These are phyloP conservation scores for Turnix velox DNA, from an alignment of 2,113 vertebrate species.

Conservation along the genomic window DNA sequence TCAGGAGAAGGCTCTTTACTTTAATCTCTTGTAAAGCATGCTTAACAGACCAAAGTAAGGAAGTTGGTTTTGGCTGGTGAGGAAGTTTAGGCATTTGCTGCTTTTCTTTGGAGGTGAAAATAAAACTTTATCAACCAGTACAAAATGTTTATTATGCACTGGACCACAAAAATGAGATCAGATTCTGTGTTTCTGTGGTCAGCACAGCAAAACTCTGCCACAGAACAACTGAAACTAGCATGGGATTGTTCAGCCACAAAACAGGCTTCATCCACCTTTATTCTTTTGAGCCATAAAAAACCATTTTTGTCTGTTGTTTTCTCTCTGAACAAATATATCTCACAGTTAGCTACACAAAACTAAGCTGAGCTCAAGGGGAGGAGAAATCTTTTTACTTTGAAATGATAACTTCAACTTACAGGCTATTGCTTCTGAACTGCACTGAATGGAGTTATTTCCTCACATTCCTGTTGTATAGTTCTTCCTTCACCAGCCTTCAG, in stretches of 20 bases:
- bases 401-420: not conserved
- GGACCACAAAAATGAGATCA: not conserved
- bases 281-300: not conserved
- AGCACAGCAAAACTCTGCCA: not conserved
- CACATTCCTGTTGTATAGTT: conserved; percentile 29
- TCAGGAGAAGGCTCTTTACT: not conserved
- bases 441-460: conserved; percentile 28
- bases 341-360: not conserved
- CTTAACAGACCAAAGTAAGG: not conserved
- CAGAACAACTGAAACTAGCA: not conserved
- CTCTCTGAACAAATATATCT: not conserved
- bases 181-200: not conserved
- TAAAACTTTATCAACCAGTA: not conserved
- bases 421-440: not conserved
- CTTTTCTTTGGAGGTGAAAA: not conserved
- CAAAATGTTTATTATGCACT: not conserved
- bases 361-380: not conserved
- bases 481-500: conserved; percentile 12
- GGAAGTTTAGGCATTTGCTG: not conserved
- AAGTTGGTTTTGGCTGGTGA: not conserved
- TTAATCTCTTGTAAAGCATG: not conserved
- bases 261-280: not conserved
- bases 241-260: not conserved
- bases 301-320: not conserved
- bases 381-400: not conserved